phyloP scores from a whole-genome alignment of 2,888 invertebrate species.

The Agonopterix subpropinquella region DNA sequence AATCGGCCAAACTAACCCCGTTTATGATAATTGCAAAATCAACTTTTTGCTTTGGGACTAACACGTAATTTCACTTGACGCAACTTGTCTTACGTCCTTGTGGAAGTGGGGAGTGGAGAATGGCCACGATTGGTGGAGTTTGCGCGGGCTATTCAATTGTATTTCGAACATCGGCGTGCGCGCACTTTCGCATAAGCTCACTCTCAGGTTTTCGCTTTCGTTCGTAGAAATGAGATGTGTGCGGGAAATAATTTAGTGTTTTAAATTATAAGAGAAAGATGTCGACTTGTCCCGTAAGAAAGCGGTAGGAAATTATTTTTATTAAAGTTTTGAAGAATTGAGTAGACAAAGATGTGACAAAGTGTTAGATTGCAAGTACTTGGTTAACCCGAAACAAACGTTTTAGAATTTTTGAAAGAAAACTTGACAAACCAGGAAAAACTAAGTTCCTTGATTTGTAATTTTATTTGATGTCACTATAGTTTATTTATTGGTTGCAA shows the following conservation, averaged over 20 bases:
- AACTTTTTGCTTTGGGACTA: slow-evolving; percentile 19
- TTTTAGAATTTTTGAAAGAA: too few species aligned
- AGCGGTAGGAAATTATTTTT: slow-evolving; percentile 20
- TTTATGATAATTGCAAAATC: slow-evolving; percentile 9
- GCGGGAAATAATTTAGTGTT: slow-evolving; percentile 30
- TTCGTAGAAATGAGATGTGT: slow-evolving; percentile 48
- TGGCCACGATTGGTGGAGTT: slow-evolving; percentile 43
- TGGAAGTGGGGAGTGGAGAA: slow-evolving; percentile 34
- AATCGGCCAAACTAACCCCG: slow-evolving; percentile 23
- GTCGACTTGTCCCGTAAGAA: slow-evolving; percentile 16
- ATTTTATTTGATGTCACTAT: too few species aligned
- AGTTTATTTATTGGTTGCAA: too few species aligned
- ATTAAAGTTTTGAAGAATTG: too few species aligned
- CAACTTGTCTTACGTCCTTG: slow-evolving; percentile 51
- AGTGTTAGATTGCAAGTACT: too few species aligned
- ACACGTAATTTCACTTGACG: slow-evolving; percentile 32
- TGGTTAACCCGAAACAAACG: too few species aligned
- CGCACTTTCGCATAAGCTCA: slow-evolving; percentile 62
- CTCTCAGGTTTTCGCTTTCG: slow-evolving; percentile 61
- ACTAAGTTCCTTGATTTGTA: too few species aligned
- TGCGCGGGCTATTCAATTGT: slow-evolving; percentile 66
- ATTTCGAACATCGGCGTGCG: slow-evolving; percentile 42
- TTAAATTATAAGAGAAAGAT: slow-evolving; percentile 18
- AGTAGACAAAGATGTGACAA: too few species aligned
- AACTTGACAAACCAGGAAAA: too few species aligned